Evolutionary conservation across 2,888 invertebrate species (phyloP), one percentile per base, ranked within the genome.

Genomic region (Parnassius orleans): DNA sequence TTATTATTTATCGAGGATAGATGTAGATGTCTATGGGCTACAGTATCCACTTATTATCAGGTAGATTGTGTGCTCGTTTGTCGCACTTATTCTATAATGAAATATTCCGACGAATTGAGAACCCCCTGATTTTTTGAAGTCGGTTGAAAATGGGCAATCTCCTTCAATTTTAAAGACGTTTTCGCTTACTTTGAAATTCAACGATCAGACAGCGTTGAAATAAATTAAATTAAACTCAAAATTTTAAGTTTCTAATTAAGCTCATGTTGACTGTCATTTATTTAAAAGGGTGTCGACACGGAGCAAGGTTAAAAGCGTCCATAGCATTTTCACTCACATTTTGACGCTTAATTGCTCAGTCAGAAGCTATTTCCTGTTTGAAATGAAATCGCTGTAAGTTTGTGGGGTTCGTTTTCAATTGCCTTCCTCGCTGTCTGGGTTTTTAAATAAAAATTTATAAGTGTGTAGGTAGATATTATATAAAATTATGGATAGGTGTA

Each of bases 301-400:
- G 9, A 47, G 47, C 44, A 11, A 2, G 33, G 15, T 19, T 24
- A 5, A 12, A 53, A 43, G 15, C 52, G 43, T 46, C 55, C 56
- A 46, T 10, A 14, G 55, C 46, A 9, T 19, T 19, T 43, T 3
- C 48, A 5, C 43, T 57, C 33, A 57, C 57, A 53, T 57, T 62
- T 54, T 54, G 62, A 54, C 54, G 54, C 9, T 52, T 58, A 46
- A 62, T 62, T 58, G 62, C 50, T n/a, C 44, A 15, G 57, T 48
- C 61, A 48, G 24, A 19, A 50, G 53, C 54, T 58, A 62, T 62
- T 54, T 62, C 58, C 62, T 48, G 58, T 58, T 58, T 54, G 57
- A 58, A 62, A 54, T 62, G 48, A 58, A 58, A 62, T 58, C 44
- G 58, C 53, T 50, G 54, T 44, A 54, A 54, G 54, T 41, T 62